Evolutionary conservation across 2,113 vertebrate species (phyloP).

Genomic region (Zootoca vivipara): DNA sequence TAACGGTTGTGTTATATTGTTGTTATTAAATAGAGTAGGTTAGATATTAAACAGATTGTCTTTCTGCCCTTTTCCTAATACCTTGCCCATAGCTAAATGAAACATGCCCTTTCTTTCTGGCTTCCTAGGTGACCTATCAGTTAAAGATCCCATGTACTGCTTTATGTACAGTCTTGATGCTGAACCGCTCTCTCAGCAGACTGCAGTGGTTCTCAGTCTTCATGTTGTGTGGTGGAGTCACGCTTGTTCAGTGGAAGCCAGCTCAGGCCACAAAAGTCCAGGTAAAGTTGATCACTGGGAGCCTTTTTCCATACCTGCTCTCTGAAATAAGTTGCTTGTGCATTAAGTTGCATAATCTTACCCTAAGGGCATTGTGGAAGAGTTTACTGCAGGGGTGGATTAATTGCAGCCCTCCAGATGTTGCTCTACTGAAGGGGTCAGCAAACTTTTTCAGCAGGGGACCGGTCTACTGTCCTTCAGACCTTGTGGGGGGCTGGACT

Average conservation of each 20-base stretch:
- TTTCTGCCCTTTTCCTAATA: background rate
- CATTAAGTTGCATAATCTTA: background rate
- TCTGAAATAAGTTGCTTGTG: fast-evolving
- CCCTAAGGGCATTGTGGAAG: background rate
- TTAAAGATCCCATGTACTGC: conserved; percentile 98
- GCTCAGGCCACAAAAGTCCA: conserved; percentile 88
- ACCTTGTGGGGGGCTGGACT: too few species aligned
- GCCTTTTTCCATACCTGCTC: background rate
- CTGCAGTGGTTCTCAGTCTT: conserved; percentile 96
- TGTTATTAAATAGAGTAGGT: background rate
- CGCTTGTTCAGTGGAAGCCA: conserved; percentile 92
- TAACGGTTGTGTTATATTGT: background rate
- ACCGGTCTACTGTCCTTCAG: too few species aligned
- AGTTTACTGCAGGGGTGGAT: background rate
- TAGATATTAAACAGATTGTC: background rate
- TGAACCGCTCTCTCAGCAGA: conserved; percentile 87
- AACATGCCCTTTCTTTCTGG: background rate
- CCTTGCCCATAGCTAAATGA: background rate
- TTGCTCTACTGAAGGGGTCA: background rate
- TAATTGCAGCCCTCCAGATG: background rate
- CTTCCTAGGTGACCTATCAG: conserved; percentile 91
- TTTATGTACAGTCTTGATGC: conserved; percentile 93
- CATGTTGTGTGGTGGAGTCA: conserved; percentile 91
- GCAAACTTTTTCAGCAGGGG: too few species aligned
- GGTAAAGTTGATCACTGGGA: conserved; percentile 72